Evolutionary conservation across 2,113 vertebrate genomes (phyloP).

Genomic region (Tetrax tetrax): DNA sequence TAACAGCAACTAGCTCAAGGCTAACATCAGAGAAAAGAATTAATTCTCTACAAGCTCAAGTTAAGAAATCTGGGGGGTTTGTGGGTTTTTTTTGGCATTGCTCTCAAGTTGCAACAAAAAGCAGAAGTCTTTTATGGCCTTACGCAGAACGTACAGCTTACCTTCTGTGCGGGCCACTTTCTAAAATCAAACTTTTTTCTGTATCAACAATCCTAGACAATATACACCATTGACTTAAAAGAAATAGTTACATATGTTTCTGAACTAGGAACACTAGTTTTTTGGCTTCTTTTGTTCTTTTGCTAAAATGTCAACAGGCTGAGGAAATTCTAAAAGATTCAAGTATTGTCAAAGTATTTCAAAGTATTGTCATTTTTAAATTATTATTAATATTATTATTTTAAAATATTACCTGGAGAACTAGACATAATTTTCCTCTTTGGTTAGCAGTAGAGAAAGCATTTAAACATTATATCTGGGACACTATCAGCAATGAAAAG

Average conservation of each 20-base stretch:
- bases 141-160: neutral
- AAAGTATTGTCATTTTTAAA: neutral
- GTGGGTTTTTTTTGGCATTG: neutral
- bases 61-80: neutral
- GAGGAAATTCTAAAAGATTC: neutral
- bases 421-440: neutral
- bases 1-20: neutral
- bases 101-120: neutral
- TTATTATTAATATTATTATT: neutral
- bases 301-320: neutral
- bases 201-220: neutral
- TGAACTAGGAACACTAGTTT: neutral
- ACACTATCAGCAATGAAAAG: neutral
- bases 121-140: neutral
- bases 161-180: neutral
- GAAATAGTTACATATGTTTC: neutral
- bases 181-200: neutral
- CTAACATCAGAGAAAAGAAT: neutral
- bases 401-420: neutral
- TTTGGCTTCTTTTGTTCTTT: neutral
- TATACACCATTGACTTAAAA: neutral
- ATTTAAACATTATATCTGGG: neutral
- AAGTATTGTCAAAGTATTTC: neutral
- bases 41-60: neutral
- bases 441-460: neutral